phyloP scores from a whole-genome alignment of 2,797 vertebrate genomes.

The Chrysocyon brachyurus region DNA sequence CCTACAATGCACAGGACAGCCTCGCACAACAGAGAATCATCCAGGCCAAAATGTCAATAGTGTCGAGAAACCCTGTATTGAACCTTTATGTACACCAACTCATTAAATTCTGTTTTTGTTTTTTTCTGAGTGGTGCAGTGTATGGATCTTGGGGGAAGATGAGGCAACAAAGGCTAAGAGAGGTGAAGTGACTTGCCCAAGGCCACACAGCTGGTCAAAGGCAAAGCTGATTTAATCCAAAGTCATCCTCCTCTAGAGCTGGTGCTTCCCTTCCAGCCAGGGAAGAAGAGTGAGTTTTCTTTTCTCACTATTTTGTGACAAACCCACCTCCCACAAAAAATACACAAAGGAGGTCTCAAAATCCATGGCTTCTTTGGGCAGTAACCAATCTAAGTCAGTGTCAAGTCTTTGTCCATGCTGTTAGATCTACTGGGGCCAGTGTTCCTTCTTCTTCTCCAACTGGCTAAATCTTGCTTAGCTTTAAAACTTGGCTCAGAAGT shows the following conservation, averaged over 20 bases:
- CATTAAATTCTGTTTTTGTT: not conserved
- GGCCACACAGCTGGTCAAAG: not conserved
- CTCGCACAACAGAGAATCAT: not conserved
- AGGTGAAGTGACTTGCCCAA: not conserved
- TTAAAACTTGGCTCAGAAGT: not conserved
- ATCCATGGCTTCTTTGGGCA: not conserved
- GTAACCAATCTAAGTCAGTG: not conserved
- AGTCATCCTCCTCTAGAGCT: not conserved
- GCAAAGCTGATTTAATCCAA: not conserved
- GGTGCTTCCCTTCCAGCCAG: not conserved
- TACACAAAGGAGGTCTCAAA: not conserved
- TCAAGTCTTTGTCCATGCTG: not conserved
- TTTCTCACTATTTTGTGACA: not conserved
- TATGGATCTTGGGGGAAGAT: not conserved
- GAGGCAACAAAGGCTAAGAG: not conserved
- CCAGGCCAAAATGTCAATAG: not conserved
- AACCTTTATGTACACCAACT: not conserved
- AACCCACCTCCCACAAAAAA: not conserved
- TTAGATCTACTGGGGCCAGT: fast-evolving
- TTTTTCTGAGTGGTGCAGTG: not conserved
- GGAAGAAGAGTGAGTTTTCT: not conserved
- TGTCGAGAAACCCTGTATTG: not conserved
- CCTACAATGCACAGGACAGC: not conserved
- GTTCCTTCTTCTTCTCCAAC: not conserved
- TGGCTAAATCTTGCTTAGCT: not conserved